Base-by-base conservation (phyloP, 2,113 vertebrate species). In the Dicentrarchus labrax region DNA sequence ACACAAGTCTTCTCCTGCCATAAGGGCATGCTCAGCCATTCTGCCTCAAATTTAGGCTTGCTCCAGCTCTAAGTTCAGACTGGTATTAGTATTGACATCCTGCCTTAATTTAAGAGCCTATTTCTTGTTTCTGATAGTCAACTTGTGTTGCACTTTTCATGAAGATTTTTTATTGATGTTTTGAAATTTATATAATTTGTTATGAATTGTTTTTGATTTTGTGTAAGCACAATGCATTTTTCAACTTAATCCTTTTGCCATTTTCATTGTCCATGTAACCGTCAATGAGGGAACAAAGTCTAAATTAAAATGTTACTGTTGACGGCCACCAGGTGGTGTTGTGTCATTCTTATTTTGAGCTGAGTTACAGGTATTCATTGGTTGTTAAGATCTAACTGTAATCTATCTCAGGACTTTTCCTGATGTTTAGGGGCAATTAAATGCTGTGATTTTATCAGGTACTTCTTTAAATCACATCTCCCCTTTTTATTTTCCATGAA, bases 241-340 rank as follows among this genome's bases (percentile, higher is more conserved):
- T 69, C 16, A 43, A 62, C 8, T 43, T 38, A 22, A 69, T 48
- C 11, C 4, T 59, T 76, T 82, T 76, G 47, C 8, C 11, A 82
- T 72, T 39, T 82, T 17, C 47, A 47, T 65, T 72, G 30, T 71
- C 56, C 24, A 48, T 57, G 38, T 67, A 15, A 59, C 15, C 30
- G 8, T 85, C 43, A 61, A 57, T 21, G 43, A 79, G 74, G 38
- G n/a, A 78, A 39, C 0, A 6, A 67, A 67, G 4, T 84, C 22
- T 64, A 61, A 78, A 90, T 80, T 82, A 88, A 91, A 91, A 57
- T 72, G 53, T 75, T 86, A 36, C 82, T 60, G 24, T 73, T 3
- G 54, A 59, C 4, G 5, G 48, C 91, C 93, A 92, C 89, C 59
- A 92, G 92, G 76, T 89, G 94, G 92, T 72, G 88, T 47, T 84